Percentiles rank a stretch among this genome's conserved stretches.
Evolutionary conservation across 2,888 invertebrate species (phyloP).

Genomic region (Hyalella azteca): DNA sequence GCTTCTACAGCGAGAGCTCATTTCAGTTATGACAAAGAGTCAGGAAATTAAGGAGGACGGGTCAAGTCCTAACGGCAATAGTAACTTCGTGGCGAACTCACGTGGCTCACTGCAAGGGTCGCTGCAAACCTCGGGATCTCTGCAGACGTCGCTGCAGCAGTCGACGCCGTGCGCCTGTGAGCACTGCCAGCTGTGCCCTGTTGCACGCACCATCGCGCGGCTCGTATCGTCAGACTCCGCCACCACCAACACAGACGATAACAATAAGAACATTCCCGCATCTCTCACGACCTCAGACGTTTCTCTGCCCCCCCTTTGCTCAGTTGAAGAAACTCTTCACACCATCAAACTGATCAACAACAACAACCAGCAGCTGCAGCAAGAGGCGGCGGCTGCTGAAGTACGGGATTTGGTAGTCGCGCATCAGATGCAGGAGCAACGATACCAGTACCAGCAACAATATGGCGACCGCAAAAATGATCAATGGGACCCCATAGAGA

Average conservation of each 20-base stretch:
- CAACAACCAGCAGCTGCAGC: conserved; percentile 50
- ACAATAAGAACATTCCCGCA: conserved; percentile 27
- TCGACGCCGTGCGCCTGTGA: conserved; percentile 47
- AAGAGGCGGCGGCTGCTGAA: conserved; percentile 5
- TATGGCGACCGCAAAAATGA: conserved; percentile 37
- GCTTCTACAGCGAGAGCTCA: conserved; percentile 6
- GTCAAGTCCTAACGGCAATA: conserved; percentile 66
- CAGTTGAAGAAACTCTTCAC: conserved; percentile 52
- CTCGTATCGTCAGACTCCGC: conserved; percentile 59
- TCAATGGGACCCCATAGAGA: conserved; percentile 57
- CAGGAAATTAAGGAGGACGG: conserved; percentile 37
- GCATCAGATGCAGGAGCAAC: conserved; percentile 5
- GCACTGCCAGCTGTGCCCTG: conserved; percentile 54
- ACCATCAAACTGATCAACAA: conserved; percentile 53
- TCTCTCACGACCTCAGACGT: conserved; percentile 24
- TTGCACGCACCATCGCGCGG: conserved; percentile 43
- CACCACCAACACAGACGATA: conserved; percentile 43
- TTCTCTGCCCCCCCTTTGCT: conserved; percentile 40
- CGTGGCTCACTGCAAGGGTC: background rate
- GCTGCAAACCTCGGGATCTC: conserved; percentile 35
- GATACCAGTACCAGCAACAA: background rate
- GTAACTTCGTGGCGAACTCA: conserved; percentile 31
- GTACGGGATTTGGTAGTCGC: background rate
- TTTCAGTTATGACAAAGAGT: background rate
- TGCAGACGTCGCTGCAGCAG: conserved; percentile 34